These are phyloP conservation scores for Pteromalus puparum DNA, from an alignment of 1,140 invertebrate genomes.

Conservation along the genomic window DNA sequence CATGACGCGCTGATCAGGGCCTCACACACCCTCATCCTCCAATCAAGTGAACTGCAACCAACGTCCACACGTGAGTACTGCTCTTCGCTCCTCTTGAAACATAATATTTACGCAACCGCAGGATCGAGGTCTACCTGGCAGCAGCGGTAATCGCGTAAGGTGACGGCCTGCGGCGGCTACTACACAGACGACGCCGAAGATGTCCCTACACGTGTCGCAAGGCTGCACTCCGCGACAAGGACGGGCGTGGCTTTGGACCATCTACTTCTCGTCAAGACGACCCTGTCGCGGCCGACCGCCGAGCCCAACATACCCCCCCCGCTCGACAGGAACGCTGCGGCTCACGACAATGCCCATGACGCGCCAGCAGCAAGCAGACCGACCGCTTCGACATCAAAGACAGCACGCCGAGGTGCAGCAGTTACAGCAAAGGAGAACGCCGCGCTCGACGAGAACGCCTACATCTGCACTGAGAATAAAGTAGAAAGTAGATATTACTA, in stretches of 20 bases:
- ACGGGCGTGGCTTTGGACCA: constrained; percentile 79
- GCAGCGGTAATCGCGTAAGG: constrained; percentile 85
- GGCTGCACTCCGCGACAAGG: constrained; percentile 83
- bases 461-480: too few species aligned
- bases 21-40: constrained; percentile 80
- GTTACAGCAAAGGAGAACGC: constrained; percentile 50
- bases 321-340: constrained; percentile 75
- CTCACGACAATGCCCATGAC: constrained; percentile 51
- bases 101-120: too few species aligned
- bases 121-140: constrained; percentile 79
- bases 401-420: constrained; percentile 40
- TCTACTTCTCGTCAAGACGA: constrained; percentile 88
- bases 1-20: constrained; percentile 84
- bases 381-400: constrained; percentile 54
- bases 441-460: constrained; percentile 64
- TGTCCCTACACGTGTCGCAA: constrained; percentile 84
- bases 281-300: constrained; percentile 83
- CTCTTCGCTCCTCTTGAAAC: too few species aligned
- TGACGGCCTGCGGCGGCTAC: constrained; percentile 83
- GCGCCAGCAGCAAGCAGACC: constrained; percentile 42
- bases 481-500: too few species aligned
- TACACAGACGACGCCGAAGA: constrained; percentile 82
- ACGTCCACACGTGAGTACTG: constrained; percentile 76
- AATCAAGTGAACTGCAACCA: constrained; percentile 80
- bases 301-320: constrained; percentile 82